Conservation (phyloP, 2,888 invertebrate species). For the Ophion costatus region DNA sequence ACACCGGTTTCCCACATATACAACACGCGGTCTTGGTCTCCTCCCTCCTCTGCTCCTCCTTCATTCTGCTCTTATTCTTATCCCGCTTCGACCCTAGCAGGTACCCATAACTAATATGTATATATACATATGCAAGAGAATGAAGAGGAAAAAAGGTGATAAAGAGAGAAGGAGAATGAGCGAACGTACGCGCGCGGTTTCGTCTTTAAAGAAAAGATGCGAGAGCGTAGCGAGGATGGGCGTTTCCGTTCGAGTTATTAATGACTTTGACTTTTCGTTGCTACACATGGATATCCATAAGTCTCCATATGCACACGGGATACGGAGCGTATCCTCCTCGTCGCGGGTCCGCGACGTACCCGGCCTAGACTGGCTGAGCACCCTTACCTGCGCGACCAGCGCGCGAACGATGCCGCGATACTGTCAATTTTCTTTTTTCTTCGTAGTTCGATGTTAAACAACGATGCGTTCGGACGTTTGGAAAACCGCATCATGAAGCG, state of each 20-base stretch:
- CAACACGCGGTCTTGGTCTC: slow-evolving; percentile 59
- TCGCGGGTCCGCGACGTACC: not conserved
- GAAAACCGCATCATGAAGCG: no score
- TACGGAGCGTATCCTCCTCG: slow-evolving; percentile 15
- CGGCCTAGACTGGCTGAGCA: not conserved
- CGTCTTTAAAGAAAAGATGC: slow-evolving; percentile 83
- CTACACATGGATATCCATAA: slow-evolving; percentile 83
- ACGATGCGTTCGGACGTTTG: no score
- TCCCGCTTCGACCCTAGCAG: slow-evolving; percentile 42
- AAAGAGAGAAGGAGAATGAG: slow-evolving; percentile 49
- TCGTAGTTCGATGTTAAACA: no score
- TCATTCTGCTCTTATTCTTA: slow-evolving; percentile 56
- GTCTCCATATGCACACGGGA: slow-evolving; percentile 76
- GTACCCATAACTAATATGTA: slow-evolving; percentile 38
- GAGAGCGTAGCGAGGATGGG: slow-evolving; percentile 80
- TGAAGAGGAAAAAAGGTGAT: slow-evolving; percentile 4
- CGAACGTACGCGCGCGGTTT: slow-evolving; percentile 74
- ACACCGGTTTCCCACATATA: slow-evolving; percentile 63
- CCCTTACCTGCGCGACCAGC: no score
- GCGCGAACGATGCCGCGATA: no score
- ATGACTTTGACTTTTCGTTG: slow-evolving; percentile 83
- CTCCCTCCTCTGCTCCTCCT: slow-evolving; percentile 46
- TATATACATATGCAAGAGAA: slow-evolving; percentile 27
- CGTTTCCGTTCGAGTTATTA: slow-evolving; percentile 83
- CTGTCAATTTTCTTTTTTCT: no score